A percentile compares a stretch with the other conserved stretches of the same genome.
Conservation (phyloP, 2,113 vertebrate genomes). For the Copsychus sechellarum region DNA sequence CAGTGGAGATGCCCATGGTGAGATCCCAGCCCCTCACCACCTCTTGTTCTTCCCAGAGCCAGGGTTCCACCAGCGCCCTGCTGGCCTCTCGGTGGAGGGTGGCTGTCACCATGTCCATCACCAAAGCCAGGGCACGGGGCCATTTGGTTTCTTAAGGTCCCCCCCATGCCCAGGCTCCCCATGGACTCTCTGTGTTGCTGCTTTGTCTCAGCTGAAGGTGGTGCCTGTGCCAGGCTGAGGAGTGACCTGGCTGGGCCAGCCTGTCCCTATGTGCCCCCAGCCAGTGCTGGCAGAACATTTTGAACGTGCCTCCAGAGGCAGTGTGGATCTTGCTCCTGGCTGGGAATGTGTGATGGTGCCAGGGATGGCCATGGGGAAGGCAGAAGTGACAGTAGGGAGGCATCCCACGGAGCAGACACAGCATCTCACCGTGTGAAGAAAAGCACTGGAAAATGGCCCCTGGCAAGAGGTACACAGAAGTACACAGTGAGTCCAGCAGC, state of each 20-base stretch:
- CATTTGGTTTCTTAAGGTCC: rapidly evolving
- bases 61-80: neutral
- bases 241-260: neutral
- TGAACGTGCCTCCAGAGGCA: neutral
- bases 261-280: neutral
- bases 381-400: neutral
- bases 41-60: neutral
- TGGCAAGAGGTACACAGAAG: rapidly evolving
- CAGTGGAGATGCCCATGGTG: rapidly evolving
- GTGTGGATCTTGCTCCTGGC: rapidly evolving
- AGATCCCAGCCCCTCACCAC: neutral
- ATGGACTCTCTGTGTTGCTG: neutral
- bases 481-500: neutral
- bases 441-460: neutral
- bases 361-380: rapidly evolving
- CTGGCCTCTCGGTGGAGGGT: rapidly evolving
- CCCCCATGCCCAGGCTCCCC: rapidly evolving
- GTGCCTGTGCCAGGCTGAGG: rapidly evolving
- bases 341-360: rapidly evolving
- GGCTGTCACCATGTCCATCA: rapidly evolving
- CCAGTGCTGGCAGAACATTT: neutral
- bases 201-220: neutral
- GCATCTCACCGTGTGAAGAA: neutral
- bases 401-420: rapidly evolving
- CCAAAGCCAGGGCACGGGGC: neutral